phyloP scores from a whole-genome alignment of 2,797 vertebrate genomes.

The Masticophis lateralis region DNA sequence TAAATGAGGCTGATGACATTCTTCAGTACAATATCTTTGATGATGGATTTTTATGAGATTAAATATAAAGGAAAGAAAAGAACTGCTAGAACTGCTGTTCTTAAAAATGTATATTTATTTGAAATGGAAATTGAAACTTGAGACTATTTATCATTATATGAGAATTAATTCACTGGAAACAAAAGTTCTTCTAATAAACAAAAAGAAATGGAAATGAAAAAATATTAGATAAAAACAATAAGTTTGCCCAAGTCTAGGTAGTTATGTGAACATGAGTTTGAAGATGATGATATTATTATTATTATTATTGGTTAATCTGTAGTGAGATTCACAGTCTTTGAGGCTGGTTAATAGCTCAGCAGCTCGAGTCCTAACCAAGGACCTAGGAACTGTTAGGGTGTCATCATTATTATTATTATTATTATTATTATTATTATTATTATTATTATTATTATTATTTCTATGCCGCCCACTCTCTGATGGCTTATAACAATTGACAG shows the following conservation, averaged over 20 bases:
- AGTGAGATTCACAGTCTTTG: too few relatives aligned
- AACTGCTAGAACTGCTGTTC: constrained; percentile 32
- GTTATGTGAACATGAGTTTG: constrained; percentile 8
- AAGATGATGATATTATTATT: neutral
- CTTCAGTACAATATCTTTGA: constrained; percentile 8
- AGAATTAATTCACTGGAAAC: constrained; percentile 53
- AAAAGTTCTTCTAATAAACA: constrained; percentile 34
- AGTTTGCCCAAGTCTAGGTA: constrained; percentile 23
- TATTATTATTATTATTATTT: too few relatives aligned
- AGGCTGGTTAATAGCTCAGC: too few relatives aligned
- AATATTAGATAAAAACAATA: neutral
- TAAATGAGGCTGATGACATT: constrained; percentile 43
- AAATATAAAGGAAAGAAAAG: constrained; percentile 47
- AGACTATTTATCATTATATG: constrained; percentile 53
- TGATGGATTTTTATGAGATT: constrained; percentile 39
- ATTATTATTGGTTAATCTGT: too few relatives aligned
- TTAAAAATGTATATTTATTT: constrained; percentile 50
- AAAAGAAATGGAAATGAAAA: constrained; percentile 15
- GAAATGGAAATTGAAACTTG: constrained; percentile 53
- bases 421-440: too few relatives aligned
- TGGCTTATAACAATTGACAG: too few relatives aligned
- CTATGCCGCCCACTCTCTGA: too few relatives aligned
- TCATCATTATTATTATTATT: too few relatives aligned
- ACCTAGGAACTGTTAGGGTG: too few relatives aligned
- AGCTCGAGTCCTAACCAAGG: too few relatives aligned